Conservation (phyloP, 1,140 invertebrate genomes). For the Nixonia krombeini region DNA sequence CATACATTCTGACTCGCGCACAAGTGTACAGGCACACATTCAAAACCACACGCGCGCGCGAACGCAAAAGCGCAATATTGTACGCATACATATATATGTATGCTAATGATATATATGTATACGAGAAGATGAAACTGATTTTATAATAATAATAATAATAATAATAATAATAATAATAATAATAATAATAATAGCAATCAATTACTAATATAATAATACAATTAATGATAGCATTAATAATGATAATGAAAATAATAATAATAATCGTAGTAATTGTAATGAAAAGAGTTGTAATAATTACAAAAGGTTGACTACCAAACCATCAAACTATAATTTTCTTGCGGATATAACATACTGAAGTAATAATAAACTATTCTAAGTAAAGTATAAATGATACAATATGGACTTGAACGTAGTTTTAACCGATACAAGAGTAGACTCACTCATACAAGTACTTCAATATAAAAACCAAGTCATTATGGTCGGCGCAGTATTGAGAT, state of each 20-base stretch:
- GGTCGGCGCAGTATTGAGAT: slow-evolving; percentile 66
- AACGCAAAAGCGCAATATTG: slow-evolving; percentile 10
- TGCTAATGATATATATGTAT: slow-evolving; percentile 4
- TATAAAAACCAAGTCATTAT: slow-evolving; percentile 49
- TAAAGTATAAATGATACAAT: slow-evolving; percentile 63
- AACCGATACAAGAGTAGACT: slow-evolving; percentile 44
- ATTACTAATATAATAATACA: slow-evolving; percentile 19
- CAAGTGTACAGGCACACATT: slow-evolving; percentile 49
- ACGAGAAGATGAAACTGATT: slow-evolving; percentile 8
- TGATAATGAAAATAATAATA: slow-evolving; percentile 49
- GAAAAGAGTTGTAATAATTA: slow-evolving; percentile 52
- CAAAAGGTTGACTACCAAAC: slow-evolving; percentile 62
- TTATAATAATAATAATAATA: slow-evolving; percentile 36
- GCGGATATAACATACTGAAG: slow-evolving; percentile 33
- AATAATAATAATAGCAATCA: slow-evolving; percentile 24
- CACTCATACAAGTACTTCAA: slow-evolving; percentile 50
- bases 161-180: slow-evolving; percentile 53
- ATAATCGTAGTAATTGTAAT: slow-evolving; percentile 24
- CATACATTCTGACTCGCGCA: slow-evolving; percentile 50
- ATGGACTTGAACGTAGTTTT: slow-evolving; percentile 54
- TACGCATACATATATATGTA: slow-evolving; percentile 41
- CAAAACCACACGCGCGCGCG: slow-evolving; percentile 46
- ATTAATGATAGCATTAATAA: slow-evolving; percentile 43
- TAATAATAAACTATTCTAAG: slow-evolving; percentile 58
- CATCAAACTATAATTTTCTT: slow-evolving; percentile 54